Base-by-base conservation (phyloP, 23 tunicate genomes). In the Trididemnum miniatum region DNA sequence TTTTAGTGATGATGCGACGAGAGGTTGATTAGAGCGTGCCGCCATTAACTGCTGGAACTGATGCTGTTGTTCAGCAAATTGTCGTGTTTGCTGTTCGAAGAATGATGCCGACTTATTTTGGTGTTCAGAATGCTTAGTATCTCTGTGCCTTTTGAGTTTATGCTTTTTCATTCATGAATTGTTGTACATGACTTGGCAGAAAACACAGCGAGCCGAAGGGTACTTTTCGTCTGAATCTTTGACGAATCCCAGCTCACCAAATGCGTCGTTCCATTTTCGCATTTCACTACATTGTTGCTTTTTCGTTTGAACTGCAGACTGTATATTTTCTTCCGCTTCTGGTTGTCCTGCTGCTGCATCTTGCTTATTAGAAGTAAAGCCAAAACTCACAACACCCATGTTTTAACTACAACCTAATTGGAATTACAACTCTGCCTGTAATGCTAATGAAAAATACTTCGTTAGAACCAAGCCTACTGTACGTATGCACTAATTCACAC, bases 81-180 rank as follows among this genome's bases (percentile, higher is more conserved):
- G 71, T 83, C 32, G 71, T 80, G 83, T 40, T 85, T 85, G 89
- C 30, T 67, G 77, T 71, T 65, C 69, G 80, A 86, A 86, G 66
- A 86, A 86, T 35, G 79, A 69, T 33, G 0, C 90, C 67, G 84
- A 86, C 84, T 86, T 86, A 76, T 79, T 86, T 86, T 86, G 50
- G 54, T 80, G 84, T 67, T 65, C 80, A 51, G 84, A 52, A 80
- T 86, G 84, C 77, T 85, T 85, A 66, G 83, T 85, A 50, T 85
- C 84, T 65, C 83, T 78, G 78, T 86, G 90, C 54, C 71, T 86
- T 59, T 66, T 80, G 3, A 86, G 90, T 54, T 86, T 79, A 57
- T 59, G 22, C 80, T 51, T 67, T 71, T 51, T 80, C 84, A 79
- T 67, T 35, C 72, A 86, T 71, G 79, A 29, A 80, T 86, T 86